phyloP scores from a whole-genome alignment of 2,888 invertebrate genomes.

The Drosophila subquinaria region DNA sequence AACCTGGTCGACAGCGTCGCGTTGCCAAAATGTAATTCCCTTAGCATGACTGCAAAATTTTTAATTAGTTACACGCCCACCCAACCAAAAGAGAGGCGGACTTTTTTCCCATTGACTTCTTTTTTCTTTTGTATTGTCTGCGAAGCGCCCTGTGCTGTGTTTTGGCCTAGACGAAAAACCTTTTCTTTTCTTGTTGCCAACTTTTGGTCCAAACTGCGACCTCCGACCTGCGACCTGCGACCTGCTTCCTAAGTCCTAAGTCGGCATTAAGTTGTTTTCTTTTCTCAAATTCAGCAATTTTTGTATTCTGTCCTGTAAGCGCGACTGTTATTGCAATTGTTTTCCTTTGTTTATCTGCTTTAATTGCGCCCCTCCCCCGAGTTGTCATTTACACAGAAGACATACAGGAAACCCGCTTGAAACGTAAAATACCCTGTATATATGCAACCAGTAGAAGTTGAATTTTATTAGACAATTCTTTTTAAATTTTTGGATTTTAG shows the following conservation, averaged over 20 bases:
- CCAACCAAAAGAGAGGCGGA: constrained; percentile 12
- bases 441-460: no score
- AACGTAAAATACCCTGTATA: constrained; percentile 16
- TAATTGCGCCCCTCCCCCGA: constrained; percentile 55
- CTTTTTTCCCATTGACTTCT: constrained; percentile 25
- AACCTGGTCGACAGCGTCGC: constrained; percentile 63
- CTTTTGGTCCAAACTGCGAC: constrained; percentile 18
- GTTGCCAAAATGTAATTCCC: constrained; percentile 75
- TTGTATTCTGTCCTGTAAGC: constrained; percentile 53
- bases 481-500: background rate
- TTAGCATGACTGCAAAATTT: constrained; percentile 78
- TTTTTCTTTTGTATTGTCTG: constrained; percentile 19
- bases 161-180: constrained; percentile 13
- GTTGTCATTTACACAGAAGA: constrained; percentile 32
- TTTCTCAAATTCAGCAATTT: constrained; percentile 70
- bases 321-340: constrained; percentile 72
- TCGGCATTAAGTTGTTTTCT: constrained; percentile 73
- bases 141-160: constrained; percentile 1
- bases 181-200: constrained; percentile 39
- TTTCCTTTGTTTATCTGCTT: constrained; percentile 77
- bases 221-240: background rate
- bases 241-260: constrained; percentile 42
- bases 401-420: constrained; percentile 8
- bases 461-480: background rate
- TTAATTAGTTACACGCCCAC: constrained; percentile 70